Evolutionary conservation across 2,797 vertebrate species (phyloP).

Genomic region (Natrix natrix): DNA sequence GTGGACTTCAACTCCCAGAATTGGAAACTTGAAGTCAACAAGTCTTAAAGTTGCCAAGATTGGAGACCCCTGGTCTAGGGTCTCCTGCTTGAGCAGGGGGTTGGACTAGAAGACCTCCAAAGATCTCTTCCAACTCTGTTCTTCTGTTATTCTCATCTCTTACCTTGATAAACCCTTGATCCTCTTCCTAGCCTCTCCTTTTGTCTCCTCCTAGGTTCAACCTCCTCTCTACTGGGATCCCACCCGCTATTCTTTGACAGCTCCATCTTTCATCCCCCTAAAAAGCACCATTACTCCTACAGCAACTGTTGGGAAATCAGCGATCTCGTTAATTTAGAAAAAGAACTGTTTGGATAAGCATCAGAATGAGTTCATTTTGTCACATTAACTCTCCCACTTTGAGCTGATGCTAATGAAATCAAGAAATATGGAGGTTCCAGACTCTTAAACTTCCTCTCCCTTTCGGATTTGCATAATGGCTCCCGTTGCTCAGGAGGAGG

Average conservation of each 20-base stretch:
- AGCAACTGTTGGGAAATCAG: conserved; percentile 45
- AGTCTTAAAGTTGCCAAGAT: too few relatives aligned
- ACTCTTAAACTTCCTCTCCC: conserved; percentile 67
- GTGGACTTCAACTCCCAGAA: too few relatives aligned
- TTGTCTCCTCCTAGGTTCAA: too few relatives aligned
- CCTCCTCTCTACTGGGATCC: not conserved
- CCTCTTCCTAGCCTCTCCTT: not conserved
- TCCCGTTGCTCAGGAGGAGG: conserved; percentile 42
- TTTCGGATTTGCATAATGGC: conserved; percentile 64
- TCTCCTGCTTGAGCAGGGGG: not conserved
- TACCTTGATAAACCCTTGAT: not conserved
- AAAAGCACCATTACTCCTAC: conserved; percentile 14
- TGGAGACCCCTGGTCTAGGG: too few relatives aligned
- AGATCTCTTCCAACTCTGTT: not conserved
- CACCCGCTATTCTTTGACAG: not conserved
- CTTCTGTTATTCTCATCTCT: not conserved
- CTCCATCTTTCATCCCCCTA: not conserved
- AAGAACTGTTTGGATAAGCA: not conserved
- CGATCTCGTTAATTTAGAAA: conserved; percentile 42
- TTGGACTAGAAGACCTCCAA: not conserved
- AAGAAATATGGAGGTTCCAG: conserved; percentile 70
- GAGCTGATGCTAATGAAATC: conserved; percentile 61
- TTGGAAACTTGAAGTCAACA: too few relatives aligned
- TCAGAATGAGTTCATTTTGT: conserved; percentile 37
- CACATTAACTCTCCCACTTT: conserved; percentile 40